These are phyloP conservation scores for Rhea americana DNA, from an alignment of 2,113 vertebrate species.

Conservation along the genomic window DNA sequence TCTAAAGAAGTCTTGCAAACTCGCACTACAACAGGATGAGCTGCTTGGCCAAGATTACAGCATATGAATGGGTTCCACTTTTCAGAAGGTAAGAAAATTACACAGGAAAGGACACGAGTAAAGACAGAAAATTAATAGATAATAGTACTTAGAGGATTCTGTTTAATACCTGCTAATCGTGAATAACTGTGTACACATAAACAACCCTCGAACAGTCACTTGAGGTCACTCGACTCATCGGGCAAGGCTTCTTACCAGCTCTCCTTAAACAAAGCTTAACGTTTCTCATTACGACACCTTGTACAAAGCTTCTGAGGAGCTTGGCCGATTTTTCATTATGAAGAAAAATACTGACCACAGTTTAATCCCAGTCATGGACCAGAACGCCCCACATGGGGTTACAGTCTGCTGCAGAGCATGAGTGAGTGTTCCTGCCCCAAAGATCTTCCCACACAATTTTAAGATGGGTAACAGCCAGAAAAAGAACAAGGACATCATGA, in stretches of 20 bases:
- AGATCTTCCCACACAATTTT: neutral
- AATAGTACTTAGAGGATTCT: neutral
- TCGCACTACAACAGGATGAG: neutral
- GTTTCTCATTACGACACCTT: neutral
- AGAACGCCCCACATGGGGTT: accelerated
- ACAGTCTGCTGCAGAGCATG: neutral
- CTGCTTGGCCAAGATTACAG: neutral
- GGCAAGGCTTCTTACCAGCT: neutral
- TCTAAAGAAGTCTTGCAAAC: neutral
- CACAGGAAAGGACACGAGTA: neutral
- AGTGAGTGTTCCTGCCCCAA: neutral
- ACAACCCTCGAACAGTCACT: neutral
- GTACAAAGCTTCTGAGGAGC: neutral
- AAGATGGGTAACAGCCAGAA: neutral
- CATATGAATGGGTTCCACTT: neutral
- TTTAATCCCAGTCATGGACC: neutral
- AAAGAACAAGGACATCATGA: neutral
- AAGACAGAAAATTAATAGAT: neutral
- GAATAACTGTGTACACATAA: neutral
- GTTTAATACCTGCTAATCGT: neutral
- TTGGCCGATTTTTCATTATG: neutral
- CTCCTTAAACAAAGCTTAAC: neutral
- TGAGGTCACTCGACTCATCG: neutral
- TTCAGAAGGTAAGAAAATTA: neutral
- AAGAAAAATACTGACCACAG: neutral